These are phyloP conservation scores for Lissocephala sabroskyi DNA, from an alignment of 2,888 invertebrate species.

Conservation along the genomic window DNA sequence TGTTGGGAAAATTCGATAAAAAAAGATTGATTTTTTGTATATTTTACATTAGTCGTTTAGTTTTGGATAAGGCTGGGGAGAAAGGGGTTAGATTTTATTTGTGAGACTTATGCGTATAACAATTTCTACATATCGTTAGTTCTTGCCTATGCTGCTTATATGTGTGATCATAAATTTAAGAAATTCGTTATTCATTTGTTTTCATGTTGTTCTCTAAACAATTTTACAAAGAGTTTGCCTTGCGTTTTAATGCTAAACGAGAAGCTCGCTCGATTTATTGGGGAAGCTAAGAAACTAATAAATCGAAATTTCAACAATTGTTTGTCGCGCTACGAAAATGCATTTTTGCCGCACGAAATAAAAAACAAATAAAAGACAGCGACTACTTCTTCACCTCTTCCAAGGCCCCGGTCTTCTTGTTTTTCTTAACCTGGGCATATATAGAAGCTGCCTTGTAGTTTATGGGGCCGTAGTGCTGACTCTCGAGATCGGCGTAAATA, in stretches of 20 bases:
- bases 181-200: constrained; percentile 47
- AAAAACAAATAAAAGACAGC: too few relatives aligned
- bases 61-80: constrained; percentile 11
- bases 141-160: constrained; percentile 16
- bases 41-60: constrained; percentile 10
- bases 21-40: constrained; percentile 4
- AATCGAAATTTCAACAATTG: background rate
- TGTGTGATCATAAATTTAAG: constrained; percentile 37
- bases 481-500: constrained; percentile 92
- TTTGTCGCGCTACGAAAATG: background rate
- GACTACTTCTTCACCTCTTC: constrained; percentile 53
- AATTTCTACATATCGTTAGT: background rate
- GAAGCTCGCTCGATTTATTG: too few relatives aligned
- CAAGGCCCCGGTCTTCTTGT: constrained; percentile 69
- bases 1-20: background rate
- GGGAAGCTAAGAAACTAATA: too few relatives aligned
- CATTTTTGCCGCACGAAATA: too few relatives aligned
- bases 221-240: background rate
- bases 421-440: constrained; percentile 82
- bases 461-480: constrained; percentile 91
- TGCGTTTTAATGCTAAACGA: background rate
- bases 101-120: constrained; percentile 19
- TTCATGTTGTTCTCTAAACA: background rate
- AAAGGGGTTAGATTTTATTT: constrained; percentile 2
- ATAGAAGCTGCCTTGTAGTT: constrained; percentile 93